Evolutionary conservation across 2,888 invertebrate genomes (phyloP).

Genomic region (Gortyna flavago): DNA sequence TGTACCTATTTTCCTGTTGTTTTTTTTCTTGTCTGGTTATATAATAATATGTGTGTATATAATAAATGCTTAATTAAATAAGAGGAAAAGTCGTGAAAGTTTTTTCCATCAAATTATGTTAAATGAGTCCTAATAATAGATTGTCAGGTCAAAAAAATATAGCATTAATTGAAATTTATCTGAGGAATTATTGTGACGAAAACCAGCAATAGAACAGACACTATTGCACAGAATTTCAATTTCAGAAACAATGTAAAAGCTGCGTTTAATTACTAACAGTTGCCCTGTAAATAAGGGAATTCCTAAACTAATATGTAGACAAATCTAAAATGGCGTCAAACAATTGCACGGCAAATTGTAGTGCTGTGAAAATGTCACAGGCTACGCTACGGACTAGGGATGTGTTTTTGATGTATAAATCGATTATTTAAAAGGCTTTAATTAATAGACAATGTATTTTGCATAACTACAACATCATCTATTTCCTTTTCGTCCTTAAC

Average conservation of each 20-base stretch:
- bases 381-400: slow-evolving; percentile 38
- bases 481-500: background rate
- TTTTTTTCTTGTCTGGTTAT: no score
- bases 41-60: no score
- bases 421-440: background rate
- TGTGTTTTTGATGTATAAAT: slow-evolving; percentile 11
- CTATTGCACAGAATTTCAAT: slow-evolving; percentile 3
- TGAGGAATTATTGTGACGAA: background rate
- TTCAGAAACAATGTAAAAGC: slow-evolving; percentile 20
- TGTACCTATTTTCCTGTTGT: no score
- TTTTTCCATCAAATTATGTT: no score
- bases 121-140: background rate
- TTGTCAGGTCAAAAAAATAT: background rate
- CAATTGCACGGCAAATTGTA: slow-evolving; percentile 73
- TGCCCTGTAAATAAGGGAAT: slow-evolving; percentile 25
- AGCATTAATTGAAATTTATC: background rate
- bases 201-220: background rate
- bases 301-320: slow-evolving; percentile 50
- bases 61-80: no score
- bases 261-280: slow-evolving; percentile 34
- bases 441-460: no score
- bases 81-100: no score
- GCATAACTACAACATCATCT: background rate
- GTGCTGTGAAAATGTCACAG: slow-evolving; percentile 46
- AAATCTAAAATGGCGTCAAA: slow-evolving; percentile 72